A percentile compares a stretch with the other conserved stretches of the same genome.
Conservation (phyloP, 1,140 invertebrate species). For the Ectropis grisescens region DNA sequence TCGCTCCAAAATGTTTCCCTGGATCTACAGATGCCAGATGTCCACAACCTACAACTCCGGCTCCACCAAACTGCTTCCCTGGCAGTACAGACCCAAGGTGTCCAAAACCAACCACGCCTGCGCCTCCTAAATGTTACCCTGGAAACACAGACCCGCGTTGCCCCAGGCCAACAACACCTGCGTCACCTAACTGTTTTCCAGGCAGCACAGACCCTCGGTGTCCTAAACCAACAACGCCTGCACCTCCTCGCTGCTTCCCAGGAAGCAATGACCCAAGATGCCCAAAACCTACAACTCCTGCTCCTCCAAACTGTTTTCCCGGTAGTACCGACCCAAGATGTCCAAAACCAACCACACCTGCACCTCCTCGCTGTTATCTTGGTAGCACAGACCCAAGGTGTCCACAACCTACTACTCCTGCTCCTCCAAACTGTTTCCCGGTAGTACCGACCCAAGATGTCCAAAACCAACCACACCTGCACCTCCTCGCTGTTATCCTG, state of each 20-base stretch:
- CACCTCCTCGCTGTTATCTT: conserved; percentile 36
- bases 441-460: too few relatives aligned
- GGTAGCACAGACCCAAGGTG: conserved; percentile 35
- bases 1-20: conserved; percentile 26
- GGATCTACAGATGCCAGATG: conserved; percentile 42
- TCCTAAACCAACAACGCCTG: conserved; percentile 4
- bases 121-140: too few relatives aligned
- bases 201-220: too few relatives aligned
- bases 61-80: conserved; percentile 28
- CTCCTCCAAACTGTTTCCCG: conserved; percentile 23
- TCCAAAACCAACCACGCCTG: conserved; percentile 8
- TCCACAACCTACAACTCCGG: conserved; percentile 16
- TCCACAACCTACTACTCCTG: conserved; percentile 21
- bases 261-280: conserved; percentile 39
- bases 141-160: too few relatives aligned
- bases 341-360: conserved; percentile 21
- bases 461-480: conserved; percentile 9
- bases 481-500: conserved; percentile 40
- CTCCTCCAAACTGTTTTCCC: conserved; percentile 29
- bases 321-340: conserved; percentile 35
- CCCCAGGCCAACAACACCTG: too few relatives aligned
- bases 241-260: conserved; percentile 16
- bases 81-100: conserved; percentile 36
- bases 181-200: too few relatives aligned
- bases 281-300: conserved; percentile 18